Conservation (phyloP, 2,797 vertebrate species). For the Arnoldichthys spilopterus region DNA sequence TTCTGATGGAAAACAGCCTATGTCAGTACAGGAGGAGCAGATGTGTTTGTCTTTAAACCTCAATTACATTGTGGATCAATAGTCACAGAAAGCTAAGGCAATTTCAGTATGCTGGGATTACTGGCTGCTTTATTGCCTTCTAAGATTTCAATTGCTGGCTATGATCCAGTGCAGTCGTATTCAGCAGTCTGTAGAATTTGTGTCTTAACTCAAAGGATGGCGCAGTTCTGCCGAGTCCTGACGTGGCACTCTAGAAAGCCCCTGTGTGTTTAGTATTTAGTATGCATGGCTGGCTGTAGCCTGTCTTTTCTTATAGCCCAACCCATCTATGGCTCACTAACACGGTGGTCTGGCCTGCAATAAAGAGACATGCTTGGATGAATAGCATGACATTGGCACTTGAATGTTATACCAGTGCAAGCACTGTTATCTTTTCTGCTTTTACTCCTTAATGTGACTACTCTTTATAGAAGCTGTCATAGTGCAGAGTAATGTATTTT, state of each 20-base stretch:
- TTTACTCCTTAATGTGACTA: background rate
- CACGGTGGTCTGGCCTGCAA: slow-evolving; percentile 32
- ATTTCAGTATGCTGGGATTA: slow-evolving; percentile 12
- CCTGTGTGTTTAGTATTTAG: slow-evolving; percentile 59
- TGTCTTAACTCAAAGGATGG: slow-evolving; percentile 4
- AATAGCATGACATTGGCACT: slow-evolving; percentile 2
- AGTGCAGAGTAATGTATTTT: background rate
- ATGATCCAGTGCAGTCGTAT: slow-evolving; percentile 3
- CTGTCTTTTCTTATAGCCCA: slow-evolving; percentile 28
- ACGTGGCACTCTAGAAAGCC: slow-evolving; percentile 40
- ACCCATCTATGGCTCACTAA: slow-evolving; percentile 17
- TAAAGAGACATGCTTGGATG: slow-evolving; percentile 12
- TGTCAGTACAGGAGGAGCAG: background rate
- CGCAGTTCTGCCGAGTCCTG: slow-evolving; percentile 4
- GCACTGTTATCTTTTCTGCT: background rate
- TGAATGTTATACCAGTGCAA: background rate
- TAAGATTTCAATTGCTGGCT: background rate
- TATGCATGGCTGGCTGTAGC: slow-evolving; percentile 43
- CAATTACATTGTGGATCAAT: slow-evolving; percentile 24
- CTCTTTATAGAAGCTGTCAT: background rate
- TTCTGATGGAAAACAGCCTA: slow-evolving; percentile 13
- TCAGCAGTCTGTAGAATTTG: background rate
- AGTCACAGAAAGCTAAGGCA: background rate
- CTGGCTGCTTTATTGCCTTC: slow-evolving; percentile 16
- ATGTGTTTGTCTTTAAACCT: background rate